Conservation (phyloP, 2,888 invertebrate genomes). For the Pyrrhia umbra region DNA sequence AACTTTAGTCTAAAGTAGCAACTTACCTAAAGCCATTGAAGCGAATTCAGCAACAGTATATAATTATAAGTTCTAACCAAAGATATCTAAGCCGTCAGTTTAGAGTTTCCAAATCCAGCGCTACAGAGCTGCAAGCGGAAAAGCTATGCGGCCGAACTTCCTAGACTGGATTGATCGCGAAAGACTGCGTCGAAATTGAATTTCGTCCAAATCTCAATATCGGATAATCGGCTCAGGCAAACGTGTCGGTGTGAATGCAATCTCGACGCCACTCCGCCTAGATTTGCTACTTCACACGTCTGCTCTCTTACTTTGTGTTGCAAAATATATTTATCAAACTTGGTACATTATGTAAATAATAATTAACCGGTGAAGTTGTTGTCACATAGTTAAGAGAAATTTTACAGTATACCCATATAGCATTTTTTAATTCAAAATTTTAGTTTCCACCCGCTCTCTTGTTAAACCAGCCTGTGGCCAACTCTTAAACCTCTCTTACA, state of each 20-base stretch:
- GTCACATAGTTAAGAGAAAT: too few species aligned
- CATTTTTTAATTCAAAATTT: too few species aligned
- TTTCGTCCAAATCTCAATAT: constrained; percentile 80
- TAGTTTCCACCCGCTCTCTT: too few species aligned
- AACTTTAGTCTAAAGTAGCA: constrained; percentile 35
- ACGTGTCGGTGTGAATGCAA: constrained; percentile 73
- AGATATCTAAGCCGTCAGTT: constrained; percentile 38
- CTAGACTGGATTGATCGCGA: constrained; percentile 67
- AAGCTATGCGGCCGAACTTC: constrained; percentile 43
- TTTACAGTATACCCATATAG: too few species aligned
- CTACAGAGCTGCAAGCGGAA: constrained; percentile 33
- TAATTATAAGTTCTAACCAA: constrained; percentile 42
- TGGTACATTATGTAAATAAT: too few species aligned
- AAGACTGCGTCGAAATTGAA: constrained; percentile 80
- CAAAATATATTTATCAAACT: constrained; percentile 8
- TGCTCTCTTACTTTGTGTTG: constrained; percentile 25
- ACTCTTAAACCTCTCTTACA: background rate
- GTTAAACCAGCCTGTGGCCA: too few species aligned
- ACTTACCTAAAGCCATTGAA: constrained; percentile 35
- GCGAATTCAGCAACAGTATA: constrained; percentile 32
- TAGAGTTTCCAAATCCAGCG: constrained; percentile 41
- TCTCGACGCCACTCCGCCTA: constrained; percentile 65
- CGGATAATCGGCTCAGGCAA: constrained; percentile 81
- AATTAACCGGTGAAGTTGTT: too few species aligned
- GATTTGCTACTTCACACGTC: constrained; percentile 56